phyloP scores from a whole-genome alignment of 2,113 vertebrate genomes.

The Psephotus haematonotus region DNA sequence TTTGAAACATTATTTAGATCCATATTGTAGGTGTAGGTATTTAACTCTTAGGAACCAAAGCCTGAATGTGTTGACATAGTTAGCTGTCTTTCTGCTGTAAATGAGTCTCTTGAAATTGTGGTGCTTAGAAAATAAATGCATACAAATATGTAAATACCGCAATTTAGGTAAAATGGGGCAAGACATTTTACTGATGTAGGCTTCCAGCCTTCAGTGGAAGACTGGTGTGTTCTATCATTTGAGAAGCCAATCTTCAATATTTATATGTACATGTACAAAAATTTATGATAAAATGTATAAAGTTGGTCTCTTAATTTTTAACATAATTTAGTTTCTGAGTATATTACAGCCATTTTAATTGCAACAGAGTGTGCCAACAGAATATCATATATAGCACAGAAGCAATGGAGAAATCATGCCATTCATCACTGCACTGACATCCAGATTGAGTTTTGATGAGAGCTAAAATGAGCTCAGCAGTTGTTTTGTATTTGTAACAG shows the following conservation, averaged over 20 bases:
- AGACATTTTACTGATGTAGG: not conserved
- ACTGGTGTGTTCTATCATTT: conserved; percentile 20
- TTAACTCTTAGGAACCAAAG: not conserved
- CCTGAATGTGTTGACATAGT: not conserved
- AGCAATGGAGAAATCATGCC: not conserved
- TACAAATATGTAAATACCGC: not conserved
- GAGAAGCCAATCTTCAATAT: conserved; percentile 5
- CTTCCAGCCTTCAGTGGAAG: not conserved
- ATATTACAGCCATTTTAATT: conserved; percentile 44
- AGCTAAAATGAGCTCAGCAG: not conserved
- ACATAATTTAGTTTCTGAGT: not conserved
- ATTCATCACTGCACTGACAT: not conserved
- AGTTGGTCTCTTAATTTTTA: conserved; percentile 8
- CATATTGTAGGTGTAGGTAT: not conserved
- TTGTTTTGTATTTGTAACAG: not conserved
- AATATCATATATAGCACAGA: not conserved
- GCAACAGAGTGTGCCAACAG: not conserved
- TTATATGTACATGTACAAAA: not conserved
- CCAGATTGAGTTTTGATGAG: conserved; percentile 15
- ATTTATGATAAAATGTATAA: conserved; percentile 16
- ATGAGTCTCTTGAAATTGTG: not conserved
- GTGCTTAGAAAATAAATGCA: not conserved
- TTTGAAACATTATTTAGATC: not conserved
- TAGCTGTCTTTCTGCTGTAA: not conserved
- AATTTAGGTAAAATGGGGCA: not conserved